phyloP scores from a whole-genome alignment of 2,113 vertebrate species.

The Saimiri boliviensis region DNA sequence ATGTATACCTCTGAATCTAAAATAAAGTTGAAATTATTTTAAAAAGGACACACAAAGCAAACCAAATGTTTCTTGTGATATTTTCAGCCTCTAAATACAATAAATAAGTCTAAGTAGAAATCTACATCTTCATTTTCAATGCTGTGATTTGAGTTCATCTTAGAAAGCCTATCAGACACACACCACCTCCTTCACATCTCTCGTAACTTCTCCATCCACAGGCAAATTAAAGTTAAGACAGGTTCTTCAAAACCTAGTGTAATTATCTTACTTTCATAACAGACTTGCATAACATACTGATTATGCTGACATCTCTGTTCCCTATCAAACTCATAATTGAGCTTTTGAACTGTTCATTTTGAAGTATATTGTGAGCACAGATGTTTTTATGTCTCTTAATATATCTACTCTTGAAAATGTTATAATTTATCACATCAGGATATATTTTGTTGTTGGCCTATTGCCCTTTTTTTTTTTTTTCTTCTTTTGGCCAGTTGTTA shows the following conservation, averaged over 20 bases:
- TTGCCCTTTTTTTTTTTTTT: background rate
- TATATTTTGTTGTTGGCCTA: background rate
- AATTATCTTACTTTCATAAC: background rate
- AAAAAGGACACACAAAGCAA: background rate
- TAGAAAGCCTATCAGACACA: background rate
- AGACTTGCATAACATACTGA: background rate
- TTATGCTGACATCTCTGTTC: background rate
- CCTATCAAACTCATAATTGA: background rate
- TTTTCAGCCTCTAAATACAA: background rate
- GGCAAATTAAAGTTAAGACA: background rate
- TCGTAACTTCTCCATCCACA: background rate
- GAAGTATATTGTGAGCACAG: background rate
- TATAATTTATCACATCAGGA: background rate
- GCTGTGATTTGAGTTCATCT: background rate
- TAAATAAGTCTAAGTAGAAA: background rate
- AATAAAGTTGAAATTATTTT: too few species aligned
- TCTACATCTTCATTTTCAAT: background rate
- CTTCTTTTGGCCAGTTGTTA: background rate
- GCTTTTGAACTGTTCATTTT: background rate
- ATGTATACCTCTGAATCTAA: too few species aligned
- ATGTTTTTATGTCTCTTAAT: background rate
- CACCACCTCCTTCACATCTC: background rate
- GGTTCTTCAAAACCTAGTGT: background rate
- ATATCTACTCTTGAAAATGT: background rate
- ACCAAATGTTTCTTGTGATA: background rate